A percentile compares a stretch with the other conserved stretches of the same genome.
Conservation (phyloP, 2,113 vertebrate species). For the Toxotes chatareus region DNA sequence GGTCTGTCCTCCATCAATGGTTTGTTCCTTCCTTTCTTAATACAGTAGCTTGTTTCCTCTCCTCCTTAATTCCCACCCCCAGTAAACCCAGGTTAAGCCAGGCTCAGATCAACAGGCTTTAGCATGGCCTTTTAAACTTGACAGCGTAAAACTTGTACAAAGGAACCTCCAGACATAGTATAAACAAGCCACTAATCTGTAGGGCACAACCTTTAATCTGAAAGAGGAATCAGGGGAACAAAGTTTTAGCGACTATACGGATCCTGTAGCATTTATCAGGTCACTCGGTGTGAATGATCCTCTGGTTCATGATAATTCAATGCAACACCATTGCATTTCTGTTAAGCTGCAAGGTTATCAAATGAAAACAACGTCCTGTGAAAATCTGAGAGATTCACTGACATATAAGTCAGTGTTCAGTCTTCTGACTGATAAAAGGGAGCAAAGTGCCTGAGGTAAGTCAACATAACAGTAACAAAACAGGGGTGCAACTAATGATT, state of each 20-base stretch:
- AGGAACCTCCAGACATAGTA: background rate
- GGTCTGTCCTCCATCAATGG: background rate
- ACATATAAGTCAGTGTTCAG: background rate
- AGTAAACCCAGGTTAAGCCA: constrained; percentile 41
- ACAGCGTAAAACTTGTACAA: constrained; percentile 14
- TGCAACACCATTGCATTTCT: background rate
- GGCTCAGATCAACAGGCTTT: constrained; percentile 41
- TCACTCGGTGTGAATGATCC: too few relatives aligned
- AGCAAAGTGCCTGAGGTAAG: background rate
- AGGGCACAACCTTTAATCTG: constrained; percentile 18
- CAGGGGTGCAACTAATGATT: background rate
- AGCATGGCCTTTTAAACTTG: constrained; percentile 34
- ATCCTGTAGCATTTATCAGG: background rate
- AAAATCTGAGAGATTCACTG: background rate
- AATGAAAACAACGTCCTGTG: background rate
- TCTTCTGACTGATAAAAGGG: background rate
- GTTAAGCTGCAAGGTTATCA: background rate
- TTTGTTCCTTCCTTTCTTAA: constrained; percentile 8
- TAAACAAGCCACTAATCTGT: constrained; percentile 13
- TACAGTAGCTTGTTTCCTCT: constrained; percentile 1
- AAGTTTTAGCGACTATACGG: background rate
- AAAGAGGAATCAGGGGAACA: constrained; percentile 13
- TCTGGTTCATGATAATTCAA: background rate
- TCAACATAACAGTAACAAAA: background rate
- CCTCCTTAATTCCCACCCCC: constrained; percentile 15